A percentile compares a stretch with the other conserved stretches of the same genome.
Evolutionary conservation across 2,113 vertebrate species (phyloP).

Genomic region (Aspiorhynchus laticeps): DNA sequence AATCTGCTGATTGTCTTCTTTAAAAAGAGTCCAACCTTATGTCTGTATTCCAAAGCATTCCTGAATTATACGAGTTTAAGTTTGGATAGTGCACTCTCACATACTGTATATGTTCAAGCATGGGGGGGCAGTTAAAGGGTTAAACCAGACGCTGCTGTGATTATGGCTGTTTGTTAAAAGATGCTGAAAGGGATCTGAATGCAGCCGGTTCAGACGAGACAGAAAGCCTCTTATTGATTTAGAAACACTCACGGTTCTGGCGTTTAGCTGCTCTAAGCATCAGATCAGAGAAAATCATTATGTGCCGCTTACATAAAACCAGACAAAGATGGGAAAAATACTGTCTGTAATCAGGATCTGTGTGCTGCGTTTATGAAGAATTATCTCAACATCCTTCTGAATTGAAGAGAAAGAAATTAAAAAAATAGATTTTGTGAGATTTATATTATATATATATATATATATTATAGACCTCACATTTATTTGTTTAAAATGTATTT

Average conservation of each 20-base stretch:
- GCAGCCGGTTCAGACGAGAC: slow-evolving; percentile 4
- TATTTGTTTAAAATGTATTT: too few species aligned
- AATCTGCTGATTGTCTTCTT: too few species aligned
- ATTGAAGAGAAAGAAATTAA: too few species aligned
- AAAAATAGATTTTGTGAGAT: too few species aligned
- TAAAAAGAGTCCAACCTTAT: too few species aligned
- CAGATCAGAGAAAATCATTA: slow-evolving; percentile 18
- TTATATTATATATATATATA: too few species aligned
- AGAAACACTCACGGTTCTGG: not conserved
- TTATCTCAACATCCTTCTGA: not conserved
- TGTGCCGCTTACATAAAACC: slow-evolving; percentile 10
- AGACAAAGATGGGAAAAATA: not conserved
- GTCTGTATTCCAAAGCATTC: too few species aligned
- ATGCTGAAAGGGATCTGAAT: not conserved
- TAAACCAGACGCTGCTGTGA: slow-evolving; percentile 10
- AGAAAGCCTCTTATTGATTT: slow-evolving; percentile 39
- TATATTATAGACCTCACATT: too few species aligned
- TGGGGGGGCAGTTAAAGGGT: too few species aligned
- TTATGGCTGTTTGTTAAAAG: slow-evolving; percentile 24
- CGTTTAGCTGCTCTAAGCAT: slow-evolving; percentile 5
- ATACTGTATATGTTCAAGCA: too few species aligned
- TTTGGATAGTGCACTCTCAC: too few species aligned
- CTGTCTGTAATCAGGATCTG: not conserved
- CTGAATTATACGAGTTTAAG: too few species aligned
- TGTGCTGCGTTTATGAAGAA: not conserved